These are phyloP conservation scores for Papilio helenus DNA, from an alignment of 1,140 invertebrate species.

Conservation along the genomic window DNA sequence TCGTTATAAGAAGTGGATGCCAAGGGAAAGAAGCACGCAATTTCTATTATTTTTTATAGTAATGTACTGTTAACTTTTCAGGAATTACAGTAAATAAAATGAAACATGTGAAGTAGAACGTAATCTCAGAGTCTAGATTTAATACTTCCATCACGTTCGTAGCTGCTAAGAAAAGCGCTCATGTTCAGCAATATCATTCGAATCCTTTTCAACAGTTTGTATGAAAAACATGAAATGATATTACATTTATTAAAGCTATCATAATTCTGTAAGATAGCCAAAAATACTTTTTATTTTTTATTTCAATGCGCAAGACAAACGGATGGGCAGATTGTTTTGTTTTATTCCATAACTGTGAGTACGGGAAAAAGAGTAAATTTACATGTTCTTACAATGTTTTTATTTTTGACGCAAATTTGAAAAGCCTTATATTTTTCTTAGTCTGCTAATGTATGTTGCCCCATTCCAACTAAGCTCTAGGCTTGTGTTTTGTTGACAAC, in stretches of 20 bases:
- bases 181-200: conserved; percentile 11
- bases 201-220: conserved; percentile 11
- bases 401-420: too few species aligned
- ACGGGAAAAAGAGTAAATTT: neutral
- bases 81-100: neutral
- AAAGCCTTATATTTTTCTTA: too few species aligned
- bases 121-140: neutral
- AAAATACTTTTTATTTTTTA: neutral
- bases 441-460: too few species aligned
- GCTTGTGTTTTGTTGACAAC: too few species aligned
- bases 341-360: neutral
- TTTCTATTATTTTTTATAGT: neutral
- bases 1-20: too few species aligned
- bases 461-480: too few species aligned
- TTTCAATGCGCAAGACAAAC: neutral
- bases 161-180: neutral
- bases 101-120: neutral
- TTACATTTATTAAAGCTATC: conserved; percentile 4
- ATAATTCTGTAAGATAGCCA: neutral
- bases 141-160: conserved; percentile 6
- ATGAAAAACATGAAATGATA: neutral
- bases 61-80: neutral
- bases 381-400: neutral
- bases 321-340: neutral
- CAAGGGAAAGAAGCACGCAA: too few species aligned